Percentiles rank a stretch among this genome's conserved stretches.
phyloP scores from a whole-genome alignment of 2,113 vertebrate genomes.

The Nerophis ophidion region DNA sequence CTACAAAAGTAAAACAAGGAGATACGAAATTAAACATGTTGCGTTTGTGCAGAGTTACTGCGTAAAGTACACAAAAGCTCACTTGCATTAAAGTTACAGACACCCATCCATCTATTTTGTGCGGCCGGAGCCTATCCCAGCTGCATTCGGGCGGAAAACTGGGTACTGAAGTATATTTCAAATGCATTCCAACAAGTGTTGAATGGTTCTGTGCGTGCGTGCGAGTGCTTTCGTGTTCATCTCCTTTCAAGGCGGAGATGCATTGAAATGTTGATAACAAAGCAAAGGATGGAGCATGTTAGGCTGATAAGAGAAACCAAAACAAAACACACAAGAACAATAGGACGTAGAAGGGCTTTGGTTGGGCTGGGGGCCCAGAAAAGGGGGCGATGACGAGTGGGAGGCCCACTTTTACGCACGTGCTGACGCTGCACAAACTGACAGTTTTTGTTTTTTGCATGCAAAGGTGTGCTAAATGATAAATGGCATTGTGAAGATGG shows the following conservation, averaged over 20 bases:
- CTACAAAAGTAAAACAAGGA: too few relatives aligned
- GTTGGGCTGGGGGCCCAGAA: conserved; percentile 44
- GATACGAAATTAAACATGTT: too few relatives aligned
- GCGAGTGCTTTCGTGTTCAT: too few relatives aligned
- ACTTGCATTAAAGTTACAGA: too few relatives aligned
- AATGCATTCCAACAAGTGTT: conserved; percentile 48
- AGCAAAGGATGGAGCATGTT: conserved; percentile 25
- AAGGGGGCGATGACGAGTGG: conserved; percentile 46
- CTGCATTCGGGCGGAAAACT: too few relatives aligned
- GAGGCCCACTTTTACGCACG: conserved; percentile 20
- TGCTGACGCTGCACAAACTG: conserved; percentile 29
- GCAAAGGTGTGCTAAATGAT: neutral
- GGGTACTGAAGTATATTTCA: too few relatives aligned
- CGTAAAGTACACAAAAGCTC: too few relatives aligned
- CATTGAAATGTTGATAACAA: conserved; percentile 34
- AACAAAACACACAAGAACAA: conserved; percentile 60
- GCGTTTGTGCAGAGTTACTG: too few relatives aligned
- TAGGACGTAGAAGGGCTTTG: conserved; percentile 54
- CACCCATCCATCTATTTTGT: too few relatives aligned
- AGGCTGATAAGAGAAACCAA: conserved; percentile 54
- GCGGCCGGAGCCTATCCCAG: too few relatives aligned
- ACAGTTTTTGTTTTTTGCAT: neutral
- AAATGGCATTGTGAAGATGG: too few relatives aligned
- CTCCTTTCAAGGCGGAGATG: neutral
- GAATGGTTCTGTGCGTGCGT: conserved; percentile 26